phyloP scores from a whole-genome alignment of 2,113 vertebrate genomes.

The Agelaius phoeniceus region DNA sequence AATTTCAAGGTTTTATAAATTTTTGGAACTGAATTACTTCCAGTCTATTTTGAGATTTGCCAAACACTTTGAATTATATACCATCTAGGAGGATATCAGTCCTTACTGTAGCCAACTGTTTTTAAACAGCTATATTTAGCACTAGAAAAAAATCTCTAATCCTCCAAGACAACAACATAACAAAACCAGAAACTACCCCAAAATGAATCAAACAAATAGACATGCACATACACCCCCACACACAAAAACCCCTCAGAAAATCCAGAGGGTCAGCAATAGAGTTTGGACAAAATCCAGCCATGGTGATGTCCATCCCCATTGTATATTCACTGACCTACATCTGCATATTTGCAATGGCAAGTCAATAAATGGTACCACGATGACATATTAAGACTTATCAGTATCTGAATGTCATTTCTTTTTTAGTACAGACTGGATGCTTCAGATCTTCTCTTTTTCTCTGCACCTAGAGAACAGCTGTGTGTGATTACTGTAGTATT shows the following conservation, averaged over 20 bases:
- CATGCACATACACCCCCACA: accelerated
- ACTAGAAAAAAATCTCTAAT: background rate
- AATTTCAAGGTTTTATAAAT: background rate
- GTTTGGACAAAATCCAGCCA: background rate
- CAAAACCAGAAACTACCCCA: background rate
- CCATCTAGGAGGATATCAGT: background rate
- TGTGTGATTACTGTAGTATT: background rate
- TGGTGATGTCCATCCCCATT: background rate
- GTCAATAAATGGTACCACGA: background rate
- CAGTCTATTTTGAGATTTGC: background rate
- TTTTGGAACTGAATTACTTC: background rate
- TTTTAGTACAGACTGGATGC: background rate
- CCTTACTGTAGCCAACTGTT: background rate
- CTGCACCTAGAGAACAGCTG: background rate
- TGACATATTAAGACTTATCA: background rate
- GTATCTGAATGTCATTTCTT: background rate
- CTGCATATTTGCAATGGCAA: background rate
- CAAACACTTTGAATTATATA: background rate
- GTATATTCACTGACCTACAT: background rate
- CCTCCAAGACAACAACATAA: background rate
- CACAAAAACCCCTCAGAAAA: background rate
- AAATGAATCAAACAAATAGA: background rate
- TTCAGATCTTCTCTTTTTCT: background rate
- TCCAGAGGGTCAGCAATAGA: background rate
- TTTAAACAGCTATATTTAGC: background rate